phyloP scores from a whole-genome alignment of 2,797 vertebrate genomes.

The Anisognathus igniventris region DNA sequence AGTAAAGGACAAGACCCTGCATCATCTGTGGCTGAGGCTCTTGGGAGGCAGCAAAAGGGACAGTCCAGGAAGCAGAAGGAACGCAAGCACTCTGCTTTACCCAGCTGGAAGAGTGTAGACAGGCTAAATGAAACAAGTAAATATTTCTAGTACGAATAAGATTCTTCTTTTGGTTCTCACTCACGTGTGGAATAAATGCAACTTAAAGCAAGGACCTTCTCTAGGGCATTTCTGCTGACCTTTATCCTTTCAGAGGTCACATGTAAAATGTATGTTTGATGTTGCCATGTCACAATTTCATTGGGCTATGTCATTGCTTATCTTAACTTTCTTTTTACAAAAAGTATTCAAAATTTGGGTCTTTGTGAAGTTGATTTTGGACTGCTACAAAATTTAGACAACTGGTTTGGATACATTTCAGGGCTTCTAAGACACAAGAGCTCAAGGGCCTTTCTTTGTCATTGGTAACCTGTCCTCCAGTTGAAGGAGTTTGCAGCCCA shows the following conservation, averaged over 20 bases:
- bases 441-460: not conserved
- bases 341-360: not conserved
- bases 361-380: not conserved
- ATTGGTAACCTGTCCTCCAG: not conserved
- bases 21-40: slow-evolving; percentile 39
- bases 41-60: slow-evolving; percentile 34
- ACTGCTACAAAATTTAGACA: not conserved
- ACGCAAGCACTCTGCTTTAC: slow-evolving; percentile 73
- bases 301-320: not conserved
- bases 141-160: slow-evolving; percentile 27
- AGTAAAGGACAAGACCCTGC: slow-evolving; percentile 69
- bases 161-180: not conserved
- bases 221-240: not conserved
- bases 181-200: not conserved
- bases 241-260: not conserved
- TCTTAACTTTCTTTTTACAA: not conserved
- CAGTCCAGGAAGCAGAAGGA: slow-evolving; percentile 70
- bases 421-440: not conserved
- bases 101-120: slow-evolving; percentile 88
- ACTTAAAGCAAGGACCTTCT: not conserved
- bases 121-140: slow-evolving; percentile 87
- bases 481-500: not conserved
- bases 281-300: not conserved
- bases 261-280: not conserved
- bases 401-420: not conserved